Evolutionary conservation across 2,113 vertebrate species (phyloP).

Genomic region (Plestiodon gilberti): DNA sequence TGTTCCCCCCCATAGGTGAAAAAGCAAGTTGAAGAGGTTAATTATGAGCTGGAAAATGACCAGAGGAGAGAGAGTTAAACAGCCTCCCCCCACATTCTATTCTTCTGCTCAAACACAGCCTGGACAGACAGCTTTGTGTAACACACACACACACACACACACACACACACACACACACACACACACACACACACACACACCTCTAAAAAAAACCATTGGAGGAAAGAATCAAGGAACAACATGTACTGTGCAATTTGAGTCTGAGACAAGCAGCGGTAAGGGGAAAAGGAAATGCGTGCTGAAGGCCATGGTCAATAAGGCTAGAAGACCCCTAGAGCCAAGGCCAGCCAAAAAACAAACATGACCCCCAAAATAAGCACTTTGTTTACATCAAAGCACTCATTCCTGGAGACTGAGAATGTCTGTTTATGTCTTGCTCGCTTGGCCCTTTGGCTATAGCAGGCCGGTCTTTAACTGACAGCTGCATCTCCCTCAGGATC

Average conservation of each 20-base stretch:
- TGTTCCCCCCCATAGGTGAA: background rate
- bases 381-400: slow-evolving; percentile 11
- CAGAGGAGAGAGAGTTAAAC: background rate
- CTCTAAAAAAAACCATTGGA: background rate
- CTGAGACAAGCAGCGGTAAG: background rate
- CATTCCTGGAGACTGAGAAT: background rate
- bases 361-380: background rate
- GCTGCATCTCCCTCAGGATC: background rate
- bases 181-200: background rate
- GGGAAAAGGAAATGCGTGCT: slow-evolving; percentile 3
- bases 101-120: background rate
- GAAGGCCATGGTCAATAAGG: slow-evolving; percentile 4
- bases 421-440: background rate
- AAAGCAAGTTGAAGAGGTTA: background rate
- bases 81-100: background rate
- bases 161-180: background rate
- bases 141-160: background rate
- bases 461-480: background rate
- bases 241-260: background rate
- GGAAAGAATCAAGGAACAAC: background rate
- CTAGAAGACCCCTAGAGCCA: slow-evolving; percentile 18
- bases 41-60: background rate
- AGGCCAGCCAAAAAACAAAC: background rate
- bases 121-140: background rate
- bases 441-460: background rate